Conservation (phyloP, 2,797 vertebrate species). For the Dendrocincla tyrannina region DNA sequence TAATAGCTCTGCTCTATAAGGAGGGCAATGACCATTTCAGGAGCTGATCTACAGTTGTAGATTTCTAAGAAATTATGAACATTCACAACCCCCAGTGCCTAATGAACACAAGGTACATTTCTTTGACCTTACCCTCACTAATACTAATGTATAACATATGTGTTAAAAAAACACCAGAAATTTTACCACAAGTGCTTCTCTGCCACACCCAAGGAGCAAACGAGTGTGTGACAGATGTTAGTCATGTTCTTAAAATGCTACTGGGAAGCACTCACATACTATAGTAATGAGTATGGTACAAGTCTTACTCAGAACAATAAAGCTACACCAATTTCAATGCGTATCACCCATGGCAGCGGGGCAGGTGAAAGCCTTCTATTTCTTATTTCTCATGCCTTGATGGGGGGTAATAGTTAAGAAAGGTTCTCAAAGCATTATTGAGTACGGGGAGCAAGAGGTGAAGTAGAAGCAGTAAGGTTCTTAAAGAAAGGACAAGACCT, state of each 20-base stretch:
- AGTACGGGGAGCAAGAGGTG: neutral
- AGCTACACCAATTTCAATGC: neutral
- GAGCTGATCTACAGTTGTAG: neutral
- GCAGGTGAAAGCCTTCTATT: neutral
- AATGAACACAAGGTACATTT: neutral
- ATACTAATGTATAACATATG: neutral
- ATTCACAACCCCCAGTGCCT: neutral
- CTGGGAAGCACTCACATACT: neutral
- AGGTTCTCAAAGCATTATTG: neutral
- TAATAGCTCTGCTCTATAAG: neutral
- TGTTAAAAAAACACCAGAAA: neutral
- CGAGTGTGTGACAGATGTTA: neutral
- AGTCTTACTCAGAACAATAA: conserved; percentile 10
- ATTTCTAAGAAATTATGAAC: neutral
- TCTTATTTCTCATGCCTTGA: neutral
- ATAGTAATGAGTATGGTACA: neutral
- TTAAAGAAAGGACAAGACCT: neutral
- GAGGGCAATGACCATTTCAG: neutral
- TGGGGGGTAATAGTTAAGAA: neutral
- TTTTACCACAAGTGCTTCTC: neutral
- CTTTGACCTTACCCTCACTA: neutral
- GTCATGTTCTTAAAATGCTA: neutral
- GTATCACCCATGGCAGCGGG: neutral
- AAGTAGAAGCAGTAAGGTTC: neutral
- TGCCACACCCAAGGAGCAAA: neutral